Evolutionary conservation across 2,797 vertebrate species (phyloP), one percentile per base, ranked within the genome.

Genomic region (Siniperca undulata): DNA sequence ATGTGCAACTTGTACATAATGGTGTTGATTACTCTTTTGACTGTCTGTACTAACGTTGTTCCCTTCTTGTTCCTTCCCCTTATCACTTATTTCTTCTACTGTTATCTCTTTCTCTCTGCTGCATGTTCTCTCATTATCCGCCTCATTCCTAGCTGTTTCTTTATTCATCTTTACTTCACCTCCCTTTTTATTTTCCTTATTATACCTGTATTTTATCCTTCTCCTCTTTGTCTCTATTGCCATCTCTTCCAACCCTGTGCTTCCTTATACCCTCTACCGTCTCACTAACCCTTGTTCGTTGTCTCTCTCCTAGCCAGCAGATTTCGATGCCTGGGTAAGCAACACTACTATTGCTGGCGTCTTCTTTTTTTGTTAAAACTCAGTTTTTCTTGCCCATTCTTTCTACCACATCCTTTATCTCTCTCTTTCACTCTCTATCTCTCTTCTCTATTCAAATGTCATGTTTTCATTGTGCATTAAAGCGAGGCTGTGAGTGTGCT

Each of bases 251-350:
- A 38, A 48, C 46, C 7, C 13, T 20, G 20, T 69, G 40, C 58
- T 60, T 80, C 34, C 48, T 62, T 46, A 61, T 40, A 78, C 70
- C 69, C n/a, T 83, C 77, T 52, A 27, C 78, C 27, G 36, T 77
- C 77, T 70, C 55, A 56, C 82, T 89, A 85, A 88, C 79, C 74
- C 46, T 53, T 50, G 17, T 70, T 86, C 66, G 60, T 62, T 80
- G 73, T 86, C 86, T 87, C 74, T 82, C 78, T 83, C 89, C 91
- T 91, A 98, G 96, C 95, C 95, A 93, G 95, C 77, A 86, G 96
- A 97, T 96, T 94, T 97, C 93, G 94, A 96, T 81, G 94, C 95
- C 89, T 95, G 94, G 96, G 96, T 97, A 96, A 97, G 96, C 95
- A 91, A 91, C 79, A 77, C 80, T 77, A 81, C 88, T 48, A 78